phyloP scores from a whole-genome alignment of 2,797 vertebrate species.

The Schizothorax lantsangensis region DNA sequence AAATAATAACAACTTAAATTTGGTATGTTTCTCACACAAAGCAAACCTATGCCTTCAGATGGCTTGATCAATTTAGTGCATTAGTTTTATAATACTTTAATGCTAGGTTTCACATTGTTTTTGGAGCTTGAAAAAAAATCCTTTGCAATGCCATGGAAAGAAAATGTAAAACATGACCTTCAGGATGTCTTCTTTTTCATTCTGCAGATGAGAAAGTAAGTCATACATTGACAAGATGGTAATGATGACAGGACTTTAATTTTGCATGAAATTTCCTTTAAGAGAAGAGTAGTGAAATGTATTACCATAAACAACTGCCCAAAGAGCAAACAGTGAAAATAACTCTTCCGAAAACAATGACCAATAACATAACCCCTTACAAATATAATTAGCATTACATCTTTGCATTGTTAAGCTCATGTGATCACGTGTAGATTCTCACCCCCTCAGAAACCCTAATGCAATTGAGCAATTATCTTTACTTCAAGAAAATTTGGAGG shows the following conservation, averaged over 20 bases:
- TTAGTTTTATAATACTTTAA: background rate
- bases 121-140: background rate
- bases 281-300: background rate
- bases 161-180: background rate
- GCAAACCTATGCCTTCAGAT: too few relatives aligned
- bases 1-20: background rate
- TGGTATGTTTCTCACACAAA: background rate
- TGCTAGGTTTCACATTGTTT: background rate
- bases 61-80: background rate
- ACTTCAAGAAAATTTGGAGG: background rate
- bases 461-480: slow-evolving; percentile 43
- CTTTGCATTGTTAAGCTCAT: background rate
- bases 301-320: background rate
- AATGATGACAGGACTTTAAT: background rate
- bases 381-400: background rate
- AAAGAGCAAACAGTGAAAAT: slow-evolving; percentile 5
- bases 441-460: slow-evolving; percentile 18
- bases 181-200: background rate
- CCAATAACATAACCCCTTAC: slow-evolving; percentile 6
- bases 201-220: background rate
- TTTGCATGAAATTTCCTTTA: background rate
- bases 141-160: background rate
- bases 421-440: slow-evolving; percentile 1
- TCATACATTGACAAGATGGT: background rate
- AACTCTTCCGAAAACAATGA: background rate